Evolutionary conservation across 2,113 vertebrate species (phyloP).

Genomic region (Ciconia maguari): DNA sequence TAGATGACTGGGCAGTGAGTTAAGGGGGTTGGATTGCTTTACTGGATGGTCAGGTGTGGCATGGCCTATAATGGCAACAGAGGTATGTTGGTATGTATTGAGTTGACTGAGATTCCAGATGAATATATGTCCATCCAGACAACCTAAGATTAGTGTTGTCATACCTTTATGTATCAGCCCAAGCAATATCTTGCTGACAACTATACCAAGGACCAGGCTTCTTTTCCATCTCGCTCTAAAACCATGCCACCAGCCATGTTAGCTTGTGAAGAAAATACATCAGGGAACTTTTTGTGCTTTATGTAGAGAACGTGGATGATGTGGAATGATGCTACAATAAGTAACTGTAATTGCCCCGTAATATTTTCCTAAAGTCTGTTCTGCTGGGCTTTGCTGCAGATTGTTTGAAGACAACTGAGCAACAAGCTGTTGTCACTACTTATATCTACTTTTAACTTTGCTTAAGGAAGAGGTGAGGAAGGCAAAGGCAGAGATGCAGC

Average conservation of each 20-base stretch:
- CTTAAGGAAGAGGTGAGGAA: conserved; percentile 52
- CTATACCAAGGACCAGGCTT: not conserved
- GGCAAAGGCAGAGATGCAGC: conserved; percentile 28
- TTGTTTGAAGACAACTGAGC: not conserved
- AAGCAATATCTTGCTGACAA: not conserved
- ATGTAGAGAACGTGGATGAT: not conserved
- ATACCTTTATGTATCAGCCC: not conserved
- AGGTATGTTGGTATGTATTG: not conserved
- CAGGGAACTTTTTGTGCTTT: not conserved
- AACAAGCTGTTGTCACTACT: not conserved
- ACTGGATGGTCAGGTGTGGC: not conserved
- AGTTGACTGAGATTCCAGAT: not conserved
- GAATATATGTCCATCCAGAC: not conserved
- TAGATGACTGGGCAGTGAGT: not conserved
- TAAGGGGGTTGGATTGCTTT: not conserved
- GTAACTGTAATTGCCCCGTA: not conserved
- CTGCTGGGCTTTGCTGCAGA: not conserved
- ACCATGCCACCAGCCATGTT: not conserved
- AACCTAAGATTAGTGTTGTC: not conserved
- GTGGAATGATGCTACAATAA: not conserved
- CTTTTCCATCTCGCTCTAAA: not conserved
- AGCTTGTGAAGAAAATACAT: not conserved
- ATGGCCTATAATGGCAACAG: not conserved
- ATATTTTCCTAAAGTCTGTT: not conserved
- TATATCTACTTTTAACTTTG: not conserved